phyloP scores from a whole-genome alignment of 2,888 invertebrate genomes.

The Melieria crassipennis region DNA sequence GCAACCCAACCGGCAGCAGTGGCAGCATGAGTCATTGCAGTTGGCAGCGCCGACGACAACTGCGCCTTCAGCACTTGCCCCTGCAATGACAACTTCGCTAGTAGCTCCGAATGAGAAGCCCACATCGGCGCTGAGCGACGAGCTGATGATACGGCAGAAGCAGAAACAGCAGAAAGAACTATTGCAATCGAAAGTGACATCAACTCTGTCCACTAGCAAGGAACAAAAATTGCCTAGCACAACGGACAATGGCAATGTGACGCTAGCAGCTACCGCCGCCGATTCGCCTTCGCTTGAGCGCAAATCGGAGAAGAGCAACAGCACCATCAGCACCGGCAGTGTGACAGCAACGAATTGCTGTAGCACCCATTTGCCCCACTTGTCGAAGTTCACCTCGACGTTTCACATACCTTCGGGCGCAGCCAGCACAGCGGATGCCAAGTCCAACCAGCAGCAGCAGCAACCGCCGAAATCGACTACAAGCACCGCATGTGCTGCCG shows the following conservation, averaged over 20 bases:
- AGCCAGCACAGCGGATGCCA: conserved; percentile 34
- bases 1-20: conserved; percentile 1
- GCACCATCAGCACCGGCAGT: conserved; percentile 60
- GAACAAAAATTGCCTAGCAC: conserved; percentile 27
- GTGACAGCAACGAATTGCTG: conserved; percentile 63
- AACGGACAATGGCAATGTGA: not conserved
- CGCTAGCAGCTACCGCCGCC: conserved; percentile 14
- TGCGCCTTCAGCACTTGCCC: conserved; percentile 18
- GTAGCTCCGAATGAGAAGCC: conserved; percentile 40
- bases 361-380: conserved; percentile 61
- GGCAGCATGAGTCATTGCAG: conserved; percentile 20
- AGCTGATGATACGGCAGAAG: conserved; percentile 44
- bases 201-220: conserved; percentile 10
- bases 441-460: conserved; percentile 39
- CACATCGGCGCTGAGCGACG: conserved; percentile 43
- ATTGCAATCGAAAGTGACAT: conserved; percentile 34
- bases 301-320: conserved; percentile 64
- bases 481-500: conserved; percentile 15
- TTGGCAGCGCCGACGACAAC: not conserved
- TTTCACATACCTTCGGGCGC: conserved; percentile 58
- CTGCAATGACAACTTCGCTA: conserved; percentile 44
- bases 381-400: conserved; percentile 62
- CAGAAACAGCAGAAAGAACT: conserved; percentile 50
- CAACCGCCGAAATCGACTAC: conserved; percentile 33
- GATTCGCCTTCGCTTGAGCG: conserved; percentile 57